phyloP scores from a whole-genome alignment of 2,888 invertebrate species.

The Euproctis similis region DNA sequence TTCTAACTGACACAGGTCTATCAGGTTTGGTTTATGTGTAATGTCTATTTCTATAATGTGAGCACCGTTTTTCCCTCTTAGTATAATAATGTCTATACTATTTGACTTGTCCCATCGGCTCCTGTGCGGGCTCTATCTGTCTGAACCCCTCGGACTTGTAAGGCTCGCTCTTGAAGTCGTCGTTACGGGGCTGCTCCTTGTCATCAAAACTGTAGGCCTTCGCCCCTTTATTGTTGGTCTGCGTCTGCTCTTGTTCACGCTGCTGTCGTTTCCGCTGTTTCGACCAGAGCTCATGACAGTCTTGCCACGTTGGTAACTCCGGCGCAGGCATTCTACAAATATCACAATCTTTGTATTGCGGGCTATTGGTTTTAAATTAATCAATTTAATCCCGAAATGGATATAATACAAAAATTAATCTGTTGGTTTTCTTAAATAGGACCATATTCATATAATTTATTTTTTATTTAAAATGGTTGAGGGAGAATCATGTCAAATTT shows the following conservation, averaged over 20 bases:
- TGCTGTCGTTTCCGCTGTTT: constrained; percentile 93
- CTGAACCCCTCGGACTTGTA: constrained; percentile 48
- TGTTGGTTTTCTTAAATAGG: too few relatives aligned
- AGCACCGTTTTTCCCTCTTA: constrained; percentile 37
- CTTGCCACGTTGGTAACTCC: constrained; percentile 95
- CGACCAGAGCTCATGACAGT: constrained; percentile 99
- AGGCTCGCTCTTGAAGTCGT: constrained; percentile 39
- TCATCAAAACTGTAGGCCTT: constrained; percentile 35
- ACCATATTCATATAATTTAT: too few relatives aligned
- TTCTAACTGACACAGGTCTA: constrained; percentile 31
- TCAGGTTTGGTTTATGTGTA: constrained; percentile 4
- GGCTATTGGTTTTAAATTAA: too few relatives aligned
- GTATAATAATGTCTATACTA: constrained; percentile 45
- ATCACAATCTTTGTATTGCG: too few relatives aligned
- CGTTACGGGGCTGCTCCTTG: constrained; percentile 22
- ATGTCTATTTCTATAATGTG: constrained; percentile 12
- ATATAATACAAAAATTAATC: too few relatives aligned
- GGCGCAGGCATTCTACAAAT: constrained; percentile 85
- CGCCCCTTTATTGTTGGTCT: constrained; percentile 50
- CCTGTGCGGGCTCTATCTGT: constrained; percentile 40
- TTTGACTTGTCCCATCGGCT: constrained; percentile 57
- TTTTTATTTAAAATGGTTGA: too few relatives aligned
- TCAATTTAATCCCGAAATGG: too few relatives aligned
- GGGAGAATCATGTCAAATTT: too few relatives aligned
- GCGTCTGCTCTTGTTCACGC: constrained; percentile 81